phyloP scores from a whole-genome alignment of 2,888 invertebrate genomes.

The Brenthis hecate region DNA sequence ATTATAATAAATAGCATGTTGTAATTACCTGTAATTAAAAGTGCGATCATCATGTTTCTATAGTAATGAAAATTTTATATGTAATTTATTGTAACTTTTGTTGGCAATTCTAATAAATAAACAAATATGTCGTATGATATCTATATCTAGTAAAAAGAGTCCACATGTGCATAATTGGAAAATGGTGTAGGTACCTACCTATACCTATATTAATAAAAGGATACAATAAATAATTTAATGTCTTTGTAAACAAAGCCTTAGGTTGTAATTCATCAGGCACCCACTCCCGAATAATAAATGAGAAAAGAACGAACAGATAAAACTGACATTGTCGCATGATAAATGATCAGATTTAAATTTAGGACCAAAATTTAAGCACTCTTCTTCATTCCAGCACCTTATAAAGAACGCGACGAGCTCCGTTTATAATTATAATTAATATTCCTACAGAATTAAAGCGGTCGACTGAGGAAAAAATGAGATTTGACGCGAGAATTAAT shows the following conservation, averaged over 20 bases:
- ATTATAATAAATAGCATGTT: too few species aligned
- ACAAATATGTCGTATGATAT: not conserved
- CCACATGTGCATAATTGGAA: not conserved
- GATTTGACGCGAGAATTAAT: conserved; percentile 81
- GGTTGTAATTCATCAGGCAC: conserved; percentile 48
- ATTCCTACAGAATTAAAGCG: conserved; percentile 81
- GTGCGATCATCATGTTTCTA: too few species aligned
- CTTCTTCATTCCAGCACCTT: conserved; percentile 56
- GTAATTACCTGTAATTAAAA: too few species aligned
- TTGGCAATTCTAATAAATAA: not conserved
- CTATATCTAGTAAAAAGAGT: too few species aligned
- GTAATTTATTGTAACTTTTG: too few species aligned
- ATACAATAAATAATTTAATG: conserved; percentile 22
- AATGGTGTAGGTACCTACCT: too few species aligned
- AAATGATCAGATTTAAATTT: conserved; percentile 80
- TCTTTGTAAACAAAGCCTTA: conserved; percentile 41
- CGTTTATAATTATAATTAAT: conserved; percentile 83
- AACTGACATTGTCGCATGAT: conserved; percentile 79
- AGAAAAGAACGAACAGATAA: conserved; percentile 69
- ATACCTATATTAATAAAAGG: not conserved
- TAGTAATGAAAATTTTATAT: too few species aligned
- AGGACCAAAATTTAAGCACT: conserved; percentile 65
- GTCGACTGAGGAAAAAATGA: conserved; percentile 72
- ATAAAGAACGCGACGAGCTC: conserved; percentile 72
- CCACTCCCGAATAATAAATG: conserved; percentile 45